Evolutionary conservation across 2,113 vertebrate species (phyloP), one percentile per base, ranked within the genome.

Genomic region (Ptyas mucosa): DNA sequence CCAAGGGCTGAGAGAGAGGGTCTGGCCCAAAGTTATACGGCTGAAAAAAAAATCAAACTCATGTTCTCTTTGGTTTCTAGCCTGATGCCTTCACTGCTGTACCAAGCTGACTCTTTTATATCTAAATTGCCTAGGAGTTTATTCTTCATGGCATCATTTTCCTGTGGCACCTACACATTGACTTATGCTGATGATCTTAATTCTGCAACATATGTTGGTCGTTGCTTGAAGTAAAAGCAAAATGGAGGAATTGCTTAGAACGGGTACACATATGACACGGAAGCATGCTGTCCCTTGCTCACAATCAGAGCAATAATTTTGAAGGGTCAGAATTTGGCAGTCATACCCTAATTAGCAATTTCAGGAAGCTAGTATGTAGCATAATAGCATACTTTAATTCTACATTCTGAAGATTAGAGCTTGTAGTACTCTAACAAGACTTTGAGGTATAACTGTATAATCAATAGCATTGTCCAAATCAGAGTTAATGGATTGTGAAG

Each of bases 261-360:
- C 86, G 92, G 95, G 88, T 94, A 95, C 53, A 85, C 43, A 93
- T 92, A 94, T 91, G 90, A 90, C 7, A 85, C 81, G 94, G 91
- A 95, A 95, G 89, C 92, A 85, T 58, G 14, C 24, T 95, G 93
- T 94, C 96, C 94, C 94, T 96, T 93, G 87, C 93, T 95, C 95
- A 94, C 89, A 52, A 92, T 95, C 94, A 1, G 91, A 93, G 95
- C 95, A 94, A 93, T 89, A 90, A 91, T 58, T 89, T 89, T 88
- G 23, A 92, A 86, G 61, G 75, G 9, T 61, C 12, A 90, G 75
- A 52, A 90, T 86, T 57, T 90, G n/a, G 51, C 53, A 87, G 23
- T 43, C 21, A 34, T 86, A 49, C 15, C n/a, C 81, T 90, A 90
- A 90, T 90, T 46, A 93, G 92, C 23, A 53, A 54, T 93, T 87